A percentile compares a stretch with the other conserved stretches of the same genome.
Evolutionary conservation across 2,888 invertebrate species (phyloP).

Genomic region (Leptinotarsa tumamoca): DNA sequence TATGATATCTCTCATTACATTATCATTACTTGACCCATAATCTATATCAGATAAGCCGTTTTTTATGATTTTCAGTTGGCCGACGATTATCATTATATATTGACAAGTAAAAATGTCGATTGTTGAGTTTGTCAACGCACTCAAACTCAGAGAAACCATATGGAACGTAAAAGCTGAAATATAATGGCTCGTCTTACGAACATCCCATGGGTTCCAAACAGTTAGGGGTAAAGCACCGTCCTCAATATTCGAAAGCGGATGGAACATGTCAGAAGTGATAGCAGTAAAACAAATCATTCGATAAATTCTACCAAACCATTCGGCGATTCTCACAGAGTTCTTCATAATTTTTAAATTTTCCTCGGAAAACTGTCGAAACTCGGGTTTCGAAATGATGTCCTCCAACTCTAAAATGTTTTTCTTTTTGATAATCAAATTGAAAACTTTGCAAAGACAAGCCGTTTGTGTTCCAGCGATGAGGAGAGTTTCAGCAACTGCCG

Average conservation of each 20-base stretch:
- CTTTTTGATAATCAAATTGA: not conserved
- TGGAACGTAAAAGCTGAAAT: conserved; percentile 6
- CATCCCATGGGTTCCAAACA: conserved; percentile 7
- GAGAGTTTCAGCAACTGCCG: not conserved
- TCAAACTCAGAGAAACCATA: not conserved
- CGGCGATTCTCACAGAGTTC: not conserved
- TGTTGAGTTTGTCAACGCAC: not conserved
- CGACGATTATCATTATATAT: conserved; percentile 15
- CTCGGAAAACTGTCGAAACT: not conserved
- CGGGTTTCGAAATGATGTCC: not conserved
- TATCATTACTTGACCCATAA: not conserved
- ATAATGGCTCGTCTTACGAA: conserved; percentile 14
- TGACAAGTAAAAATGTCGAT: conserved; percentile 14
- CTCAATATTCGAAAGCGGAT: not conserved
- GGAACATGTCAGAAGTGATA: not conserved
- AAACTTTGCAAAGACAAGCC: not conserved
- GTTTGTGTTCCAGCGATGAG: not conserved
- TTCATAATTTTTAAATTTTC: conserved; percentile 13
- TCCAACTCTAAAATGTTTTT: conserved; percentile 8
- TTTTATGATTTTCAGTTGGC: conserved; percentile 7
- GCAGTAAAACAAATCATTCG: not conserved
- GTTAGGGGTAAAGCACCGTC: not conserved
- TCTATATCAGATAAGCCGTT: not conserved
- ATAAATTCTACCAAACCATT: not conserved
- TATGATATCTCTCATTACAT: not conserved